Evolutionary conservation across 2,113 vertebrate species (phyloP).

Genomic region (Cyanistes caeruleus): DNA sequence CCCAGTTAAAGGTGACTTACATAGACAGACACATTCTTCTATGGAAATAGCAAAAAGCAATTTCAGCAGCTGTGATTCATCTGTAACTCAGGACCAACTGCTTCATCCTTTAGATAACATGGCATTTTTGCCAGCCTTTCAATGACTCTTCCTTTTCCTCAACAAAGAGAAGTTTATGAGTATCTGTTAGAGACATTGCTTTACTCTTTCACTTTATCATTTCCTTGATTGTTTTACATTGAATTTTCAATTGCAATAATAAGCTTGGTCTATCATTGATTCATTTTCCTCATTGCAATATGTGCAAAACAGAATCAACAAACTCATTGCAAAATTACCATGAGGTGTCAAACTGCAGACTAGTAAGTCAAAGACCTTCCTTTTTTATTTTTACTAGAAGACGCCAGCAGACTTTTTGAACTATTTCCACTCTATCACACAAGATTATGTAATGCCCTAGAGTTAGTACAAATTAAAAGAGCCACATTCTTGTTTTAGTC

Average conservation of each 20-base stretch:
- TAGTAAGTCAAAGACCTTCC: background rate
- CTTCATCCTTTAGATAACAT: background rate
- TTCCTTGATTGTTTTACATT: background rate
- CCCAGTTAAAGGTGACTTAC: conserved; percentile 10
- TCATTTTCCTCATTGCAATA: background rate
- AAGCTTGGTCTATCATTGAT: background rate
- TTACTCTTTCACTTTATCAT: background rate
- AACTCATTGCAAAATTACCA: background rate
- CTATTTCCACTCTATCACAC: background rate
- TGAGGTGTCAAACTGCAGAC: background rate
- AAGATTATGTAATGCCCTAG: background rate
- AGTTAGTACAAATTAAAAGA: background rate
- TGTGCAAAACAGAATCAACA: background rate
- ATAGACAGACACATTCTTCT: background rate
- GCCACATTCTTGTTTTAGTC: background rate
- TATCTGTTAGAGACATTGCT: background rate
- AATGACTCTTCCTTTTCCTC: background rate
- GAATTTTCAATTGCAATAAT: background rate
- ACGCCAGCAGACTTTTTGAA: background rate
- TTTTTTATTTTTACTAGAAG: background rate
- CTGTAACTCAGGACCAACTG: background rate
- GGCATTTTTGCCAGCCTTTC: background rate
- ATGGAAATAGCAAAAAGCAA: background rate
- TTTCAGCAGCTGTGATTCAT: background rate
- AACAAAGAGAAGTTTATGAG: background rate